Evolutionary conservation across 2,888 invertebrate genomes (phyloP).

Genomic region (Athripsodes cinereus): DNA sequence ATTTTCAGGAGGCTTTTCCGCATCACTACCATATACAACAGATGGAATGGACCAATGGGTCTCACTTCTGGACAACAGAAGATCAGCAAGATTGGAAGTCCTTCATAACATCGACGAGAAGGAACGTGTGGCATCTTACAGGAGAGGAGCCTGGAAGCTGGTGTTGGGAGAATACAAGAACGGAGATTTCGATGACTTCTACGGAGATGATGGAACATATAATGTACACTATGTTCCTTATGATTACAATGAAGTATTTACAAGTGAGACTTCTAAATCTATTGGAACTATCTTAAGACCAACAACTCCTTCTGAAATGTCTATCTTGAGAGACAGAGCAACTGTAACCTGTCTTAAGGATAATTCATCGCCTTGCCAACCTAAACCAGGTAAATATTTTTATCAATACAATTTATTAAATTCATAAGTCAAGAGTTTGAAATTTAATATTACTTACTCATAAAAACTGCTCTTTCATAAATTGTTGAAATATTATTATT

Average conservation of each 20-base stretch:
- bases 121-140: slow-evolving; percentile 31
- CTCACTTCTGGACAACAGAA: slow-evolving; percentile 17
- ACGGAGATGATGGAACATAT: slow-evolving; percentile 38
- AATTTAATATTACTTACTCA: too few relatives aligned
- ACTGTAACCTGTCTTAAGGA: slow-evolving; percentile 39
- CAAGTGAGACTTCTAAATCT: slow-evolving; percentile 38
- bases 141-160: slow-evolving; percentile 44
- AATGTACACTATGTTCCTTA: slow-evolving; percentile 37
- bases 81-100: slow-evolving; percentile 54
- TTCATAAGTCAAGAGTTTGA: too few relatives aligned
- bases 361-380: slow-evolving; percentile 36
- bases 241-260: slow-evolving; percentile 37
- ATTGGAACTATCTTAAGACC: slow-evolving; percentile 36
- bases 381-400: slow-evolving; percentile 34
- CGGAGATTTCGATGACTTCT: slow-evolving; percentile 35
- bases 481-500: too few relatives aligned
- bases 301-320: slow-evolving; percentile 37
- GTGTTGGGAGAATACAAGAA: slow-evolving; percentile 40
- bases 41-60: slow-evolving; percentile 44
- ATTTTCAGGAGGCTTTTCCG: slow-evolving; percentile 20
- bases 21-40: slow-evolving; percentile 41
- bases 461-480: too few relatives aligned
- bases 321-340: slow-evolving; percentile 35
- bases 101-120: slow-evolving; percentile 67
- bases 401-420: not conserved